Base-by-base conservation (phyloP, 2,797 vertebrate species). In the Crypturellus tataupa region DNA sequence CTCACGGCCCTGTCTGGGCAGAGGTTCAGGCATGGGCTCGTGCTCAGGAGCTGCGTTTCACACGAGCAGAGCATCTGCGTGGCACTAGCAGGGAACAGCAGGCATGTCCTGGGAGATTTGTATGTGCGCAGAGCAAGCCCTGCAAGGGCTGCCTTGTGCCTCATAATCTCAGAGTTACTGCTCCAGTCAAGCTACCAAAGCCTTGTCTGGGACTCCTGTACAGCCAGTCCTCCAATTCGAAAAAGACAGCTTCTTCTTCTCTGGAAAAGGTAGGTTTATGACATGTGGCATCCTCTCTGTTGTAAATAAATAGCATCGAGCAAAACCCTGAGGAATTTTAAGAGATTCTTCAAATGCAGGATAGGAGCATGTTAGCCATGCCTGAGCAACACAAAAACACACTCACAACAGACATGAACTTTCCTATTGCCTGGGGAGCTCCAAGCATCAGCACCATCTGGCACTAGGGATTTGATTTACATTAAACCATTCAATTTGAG, bases 401-500 rank as follows among this genome's bases (percentile, higher is more conserved):
- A 31, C 47, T 49, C 79, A 67, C 49, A 70, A 4, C 59, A 27
- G 29, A 21, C 83, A 72, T 0, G 0, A 63, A 40, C 37, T 71
- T 69, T 73, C 42, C 42, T 60, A 1, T 16, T 77, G 35, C 17
- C 64, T 60, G 39, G 25, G 27, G 69, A 80, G 31, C 73, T 76
- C 51, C 10, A 6, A 63, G 75, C 80, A 49, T 1, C 12, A 87
- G 65, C 4, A 3, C 80, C 27, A 76, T 79, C 91, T 94, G 91
- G 80, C 56, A 69, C 67, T 14, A 19, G 71, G 60, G 90, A 86
- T 79, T 79, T 86, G 78, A 77, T 93, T 88, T 70, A 86, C 68
- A 90, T 67, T 72, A 91, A 90, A 91, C 59, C 24, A 20, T 40
- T 94, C 80, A 40, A 29, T 90, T 27, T 90, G 65, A 86, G 92